These are phyloP conservation scores for Pachypanchax playfairii DNA, from an alignment of 2,113 vertebrate species.

Conservation along the genomic window DNA sequence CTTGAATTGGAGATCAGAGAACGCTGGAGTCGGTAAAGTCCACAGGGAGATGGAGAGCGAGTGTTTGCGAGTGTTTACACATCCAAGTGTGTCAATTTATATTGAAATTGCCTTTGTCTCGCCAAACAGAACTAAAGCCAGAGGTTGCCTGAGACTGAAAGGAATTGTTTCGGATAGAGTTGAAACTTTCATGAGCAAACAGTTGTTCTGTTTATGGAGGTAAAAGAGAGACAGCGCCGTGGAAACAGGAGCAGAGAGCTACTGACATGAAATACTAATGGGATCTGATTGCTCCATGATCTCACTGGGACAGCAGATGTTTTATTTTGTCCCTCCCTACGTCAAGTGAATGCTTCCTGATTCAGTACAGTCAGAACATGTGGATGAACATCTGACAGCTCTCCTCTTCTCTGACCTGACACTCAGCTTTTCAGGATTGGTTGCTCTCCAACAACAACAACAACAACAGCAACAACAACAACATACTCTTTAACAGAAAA, in stretches of 20 bases:
- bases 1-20: constrained; percentile 17
- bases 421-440: neutral
- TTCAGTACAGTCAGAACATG: constrained; percentile 19
- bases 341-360: constrained; percentile 31
- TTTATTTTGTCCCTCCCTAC: constrained; percentile 18
- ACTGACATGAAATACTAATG: constrained; percentile 38
- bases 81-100: constrained; percentile 19
- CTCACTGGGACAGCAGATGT: constrained; percentile 11
- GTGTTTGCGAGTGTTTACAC: constrained; percentile 37
- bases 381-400: constrained; percentile 37
- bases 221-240: constrained; percentile 14
- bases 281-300: constrained; percentile 37
- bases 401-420: constrained; percentile 5
- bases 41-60: constrained; percentile 15
- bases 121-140: constrained; percentile 36
- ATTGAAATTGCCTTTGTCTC: constrained; percentile 26
- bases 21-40: constrained; percentile 7
- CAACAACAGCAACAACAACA: constrained; percentile 40
- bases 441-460: constrained; percentile 19
- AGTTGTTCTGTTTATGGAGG: constrained; percentile 39
- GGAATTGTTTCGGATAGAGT: constrained; percentile 17
- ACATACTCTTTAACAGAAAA: neutral
- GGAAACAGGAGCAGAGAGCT: constrained; percentile 5
- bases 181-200: constrained; percentile 39
- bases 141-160: constrained; percentile 26